These are phyloP conservation scores for Platalea minor DNA, from an alignment of 2,797 vertebrate species.

Conservation along the genomic window DNA sequence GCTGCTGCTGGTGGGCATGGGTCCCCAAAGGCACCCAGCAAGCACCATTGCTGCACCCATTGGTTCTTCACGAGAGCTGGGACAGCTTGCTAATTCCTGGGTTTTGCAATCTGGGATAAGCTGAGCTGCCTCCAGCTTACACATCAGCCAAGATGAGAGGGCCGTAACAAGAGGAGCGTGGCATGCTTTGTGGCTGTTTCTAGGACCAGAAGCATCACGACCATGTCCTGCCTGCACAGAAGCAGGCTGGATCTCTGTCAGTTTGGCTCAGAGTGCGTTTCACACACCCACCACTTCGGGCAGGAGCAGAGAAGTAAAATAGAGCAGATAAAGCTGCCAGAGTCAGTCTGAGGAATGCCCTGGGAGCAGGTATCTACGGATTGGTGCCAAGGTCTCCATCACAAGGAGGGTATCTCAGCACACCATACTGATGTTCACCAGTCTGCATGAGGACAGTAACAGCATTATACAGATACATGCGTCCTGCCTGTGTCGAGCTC, in stretches of 20 bases:
- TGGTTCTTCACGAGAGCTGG: accelerated
- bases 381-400: neutral
- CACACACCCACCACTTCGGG: accelerated
- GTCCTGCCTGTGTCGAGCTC: accelerated
- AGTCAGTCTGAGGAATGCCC: accelerated
- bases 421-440: accelerated
- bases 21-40: neutral
- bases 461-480: accelerated
- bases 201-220: neutral
- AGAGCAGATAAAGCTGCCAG: neutral
- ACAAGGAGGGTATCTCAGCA: neutral
- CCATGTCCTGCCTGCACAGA: neutral
- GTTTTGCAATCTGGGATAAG: neutral
- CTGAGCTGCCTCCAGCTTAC: no score
- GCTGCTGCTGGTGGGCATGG: neutral
- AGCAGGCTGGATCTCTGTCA: neutral
- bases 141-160: neutral
- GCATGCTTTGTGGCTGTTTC: no score
- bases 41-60: neutral
- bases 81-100: no score
- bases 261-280: neutral
- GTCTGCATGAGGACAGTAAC: accelerated
- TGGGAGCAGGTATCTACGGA: accelerated
- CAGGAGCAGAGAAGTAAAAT: neutral
- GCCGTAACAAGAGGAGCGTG: neutral